Base-by-base conservation (phyloP, 2,888 invertebrate genomes). In the Formica aserva region DNA sequence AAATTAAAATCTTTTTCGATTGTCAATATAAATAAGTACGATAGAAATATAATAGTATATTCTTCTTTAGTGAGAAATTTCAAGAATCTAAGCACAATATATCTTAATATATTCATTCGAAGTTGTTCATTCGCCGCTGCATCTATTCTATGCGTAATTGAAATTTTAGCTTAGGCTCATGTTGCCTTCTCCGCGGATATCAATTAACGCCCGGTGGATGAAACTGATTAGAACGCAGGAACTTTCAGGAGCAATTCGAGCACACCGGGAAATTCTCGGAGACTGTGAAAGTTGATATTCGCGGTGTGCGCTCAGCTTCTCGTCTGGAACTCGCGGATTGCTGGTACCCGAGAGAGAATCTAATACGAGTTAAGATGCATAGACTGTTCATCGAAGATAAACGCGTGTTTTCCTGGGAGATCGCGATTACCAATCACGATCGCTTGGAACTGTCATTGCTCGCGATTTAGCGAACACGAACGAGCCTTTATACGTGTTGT, bases 191-290 rank as follows among this genome's bases (percentile, higher is more conserved):
- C 67, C 15, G n/a, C 32, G 57, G 29, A 38, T 69, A 77, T 77
- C 77, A 77, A 77, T 77, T 67, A 77, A 77, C 69, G 29, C 55
- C 29, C 41, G n/a, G n/a, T n/a, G 11, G n/a, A 77, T 69, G 55
- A 69, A 57, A 11, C 55, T 77, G 55, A 77, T 77, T 77, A 69
- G 69, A 48, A n/a, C 77, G 55, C 77, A 29, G 57, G 55, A 69
- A 77, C 77, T 77, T 77, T 77, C 26, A 15, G 55, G 29, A 29
- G 69, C 41, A 69, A 69, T 69, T 67, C 55, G 69, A 77, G 55
- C 29, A 55, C 41, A 32, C 38, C 29, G 11, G 15, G 45, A 55
- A 52, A 77, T 22, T 78, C 41, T 78, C 60, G 11, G 45, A 78
- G 41, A 78, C 57, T 71, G 57, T 69, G 71, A 60, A 72, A 78